Conservation (phyloP, 2,888 invertebrate genomes). For the Drosophila leonis region DNA sequence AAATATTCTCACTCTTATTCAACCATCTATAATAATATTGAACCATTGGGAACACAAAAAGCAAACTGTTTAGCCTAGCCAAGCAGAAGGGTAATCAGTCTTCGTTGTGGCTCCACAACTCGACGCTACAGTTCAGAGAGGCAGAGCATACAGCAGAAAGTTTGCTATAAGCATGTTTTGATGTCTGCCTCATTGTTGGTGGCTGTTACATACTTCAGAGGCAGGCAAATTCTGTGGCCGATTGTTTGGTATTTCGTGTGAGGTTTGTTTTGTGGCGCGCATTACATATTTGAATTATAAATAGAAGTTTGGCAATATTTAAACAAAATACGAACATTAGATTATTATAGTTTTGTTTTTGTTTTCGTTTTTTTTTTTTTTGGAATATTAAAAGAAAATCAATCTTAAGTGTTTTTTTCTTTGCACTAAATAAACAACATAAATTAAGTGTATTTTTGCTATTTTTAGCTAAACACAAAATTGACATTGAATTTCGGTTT, state of each 20-base stretch:
- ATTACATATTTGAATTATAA: conserved; percentile 47
- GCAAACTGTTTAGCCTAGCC: not conserved
- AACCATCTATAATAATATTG: not conserved
- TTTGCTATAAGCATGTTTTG: conserved; percentile 35
- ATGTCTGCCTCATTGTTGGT: conserved; percentile 29
- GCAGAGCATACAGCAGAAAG: conserved; percentile 28
- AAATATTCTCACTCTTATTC: not conserved
- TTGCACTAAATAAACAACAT: conserved; percentile 67
- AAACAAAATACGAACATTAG: conserved; percentile 26
- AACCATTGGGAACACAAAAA: too few relatives aligned
- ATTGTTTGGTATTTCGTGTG: conserved; percentile 28
- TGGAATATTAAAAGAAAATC: conserved; percentile 30
- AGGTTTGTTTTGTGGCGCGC: conserved; percentile 7
- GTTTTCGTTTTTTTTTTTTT: conserved; percentile 13
- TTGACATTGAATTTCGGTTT: conserved; percentile 73
- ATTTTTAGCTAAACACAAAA: conserved; percentile 66
- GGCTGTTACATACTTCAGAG: conserved; percentile 53
- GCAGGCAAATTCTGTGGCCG: conserved; percentile 15
- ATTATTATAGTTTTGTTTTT: conserved; percentile 11
- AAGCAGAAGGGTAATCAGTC: conserved; percentile 34
- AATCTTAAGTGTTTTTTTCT: conserved; percentile 31
- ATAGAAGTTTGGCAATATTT: conserved; percentile 51
- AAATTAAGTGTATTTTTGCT: conserved; percentile 66
- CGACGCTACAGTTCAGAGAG: conserved; percentile 12
- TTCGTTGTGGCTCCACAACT: conserved; percentile 22